Conservation (phyloP, 2,113 vertebrate species). For the Spilogale gracilis region DNA sequence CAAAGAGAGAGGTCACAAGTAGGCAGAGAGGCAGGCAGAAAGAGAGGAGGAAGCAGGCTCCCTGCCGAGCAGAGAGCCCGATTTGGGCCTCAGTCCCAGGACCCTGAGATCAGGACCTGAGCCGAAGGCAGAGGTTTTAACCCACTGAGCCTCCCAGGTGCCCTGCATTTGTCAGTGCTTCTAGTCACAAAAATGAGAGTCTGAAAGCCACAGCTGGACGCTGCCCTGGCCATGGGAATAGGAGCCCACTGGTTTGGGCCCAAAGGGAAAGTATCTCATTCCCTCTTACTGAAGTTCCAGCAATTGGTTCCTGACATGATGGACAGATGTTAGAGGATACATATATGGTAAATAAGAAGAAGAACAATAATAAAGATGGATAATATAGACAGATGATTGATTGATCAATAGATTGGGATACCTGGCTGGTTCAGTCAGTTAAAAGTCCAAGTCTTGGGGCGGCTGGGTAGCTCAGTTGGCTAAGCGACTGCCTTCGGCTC, state of each 20-base stretch:
- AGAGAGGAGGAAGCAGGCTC: too few species aligned
- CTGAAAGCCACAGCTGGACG: neutral
- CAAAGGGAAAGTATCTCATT: neutral
- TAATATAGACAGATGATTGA: neutral
- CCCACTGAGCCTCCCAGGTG: too few species aligned
- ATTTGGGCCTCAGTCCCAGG: too few species aligned
- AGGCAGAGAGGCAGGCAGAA: too few species aligned
- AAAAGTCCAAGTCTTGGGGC: neutral
- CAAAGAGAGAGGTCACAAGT: too few species aligned
- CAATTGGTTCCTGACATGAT: neutral
- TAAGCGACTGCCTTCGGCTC: too few species aligned
- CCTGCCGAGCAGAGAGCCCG: too few species aligned
- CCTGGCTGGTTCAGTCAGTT: neutral
- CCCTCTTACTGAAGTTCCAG: neutral
- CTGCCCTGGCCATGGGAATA: accelerated
- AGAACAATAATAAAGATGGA: neutral
- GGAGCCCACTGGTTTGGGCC: neutral
- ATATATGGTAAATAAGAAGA: neutral
- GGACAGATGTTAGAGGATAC: neutral
- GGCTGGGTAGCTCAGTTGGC: too few species aligned
- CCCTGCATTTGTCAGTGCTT: neutral
- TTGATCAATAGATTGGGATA: neutral
- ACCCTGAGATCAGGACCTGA: too few species aligned
- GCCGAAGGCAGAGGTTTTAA: too few species aligned
- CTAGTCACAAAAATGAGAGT: neutral